Evolutionary conservation across 2,797 vertebrate genomes (phyloP).

Genomic region (Gorsachius magnificus): DNA sequence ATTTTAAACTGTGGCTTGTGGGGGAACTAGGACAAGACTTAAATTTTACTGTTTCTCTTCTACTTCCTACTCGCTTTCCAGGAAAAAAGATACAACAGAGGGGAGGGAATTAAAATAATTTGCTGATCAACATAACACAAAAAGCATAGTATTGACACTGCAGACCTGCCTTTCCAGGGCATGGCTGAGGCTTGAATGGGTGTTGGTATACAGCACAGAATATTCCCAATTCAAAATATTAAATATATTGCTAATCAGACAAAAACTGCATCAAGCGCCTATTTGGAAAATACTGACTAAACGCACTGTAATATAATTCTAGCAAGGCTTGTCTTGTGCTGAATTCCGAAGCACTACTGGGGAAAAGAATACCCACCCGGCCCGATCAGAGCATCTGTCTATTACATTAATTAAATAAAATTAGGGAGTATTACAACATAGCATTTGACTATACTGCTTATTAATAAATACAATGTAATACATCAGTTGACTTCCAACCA

Average conservation of each 20-base stretch:
- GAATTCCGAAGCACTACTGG: no score
- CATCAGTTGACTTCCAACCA: no score
- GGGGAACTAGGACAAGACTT: not conserved
- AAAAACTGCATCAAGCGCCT: no score
- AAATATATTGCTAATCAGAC: not conserved
- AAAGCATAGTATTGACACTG: not conserved
- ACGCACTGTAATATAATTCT: no score
- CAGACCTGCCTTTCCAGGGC: not conserved
- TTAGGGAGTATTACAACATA: no score
- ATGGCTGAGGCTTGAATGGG: not conserved
- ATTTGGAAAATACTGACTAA: no score
- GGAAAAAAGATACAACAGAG: not conserved
- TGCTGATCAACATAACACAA: not conserved
- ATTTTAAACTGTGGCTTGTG: not conserved
- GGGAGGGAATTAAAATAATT: not conserved
- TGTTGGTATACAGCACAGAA: not conserved
- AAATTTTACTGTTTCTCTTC: not conserved
- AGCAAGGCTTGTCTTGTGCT: no score
- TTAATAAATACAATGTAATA: no score
- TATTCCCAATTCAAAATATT: not conserved
- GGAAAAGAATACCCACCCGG: no score
- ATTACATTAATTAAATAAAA: no score
- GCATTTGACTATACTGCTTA: no score
- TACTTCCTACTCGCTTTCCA: not conserved
- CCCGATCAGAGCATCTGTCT: no score